phyloP scores from a whole-genome alignment of 2,797 vertebrate genomes.

The Anas capensis region DNA sequence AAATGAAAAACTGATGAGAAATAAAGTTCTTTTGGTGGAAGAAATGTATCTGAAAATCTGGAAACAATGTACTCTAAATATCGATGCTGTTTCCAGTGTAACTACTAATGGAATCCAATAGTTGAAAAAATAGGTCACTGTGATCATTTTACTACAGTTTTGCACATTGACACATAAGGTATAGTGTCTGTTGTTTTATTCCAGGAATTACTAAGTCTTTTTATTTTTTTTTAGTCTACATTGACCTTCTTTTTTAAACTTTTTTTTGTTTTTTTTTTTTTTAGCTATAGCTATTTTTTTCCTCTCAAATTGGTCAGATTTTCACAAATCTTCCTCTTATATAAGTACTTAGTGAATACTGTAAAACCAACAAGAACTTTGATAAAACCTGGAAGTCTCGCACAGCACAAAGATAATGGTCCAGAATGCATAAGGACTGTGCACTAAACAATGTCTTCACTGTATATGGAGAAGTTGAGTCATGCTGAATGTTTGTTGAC shows the following conservation, averaged over 20 bases:
- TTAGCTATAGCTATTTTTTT: not conserved
- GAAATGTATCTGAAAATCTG: not conserved
- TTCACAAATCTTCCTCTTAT: not conserved
- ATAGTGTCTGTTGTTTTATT: not conserved
- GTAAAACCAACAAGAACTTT: not conserved
- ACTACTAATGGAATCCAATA: not conserved
- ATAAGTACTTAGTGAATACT: not conserved
- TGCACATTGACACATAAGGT: not conserved
- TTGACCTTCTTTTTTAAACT: not conserved
- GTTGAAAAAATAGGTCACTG: not conserved
- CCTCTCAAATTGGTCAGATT: not conserved
- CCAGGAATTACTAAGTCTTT: not conserved
- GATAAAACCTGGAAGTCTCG: not conserved
- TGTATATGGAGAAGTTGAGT: conserved; percentile 10
- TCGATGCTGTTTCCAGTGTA: not conserved
- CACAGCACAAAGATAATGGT: not conserved
- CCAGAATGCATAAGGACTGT: not conserved
- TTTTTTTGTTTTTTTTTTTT: not conserved
- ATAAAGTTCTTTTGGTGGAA: not conserved
- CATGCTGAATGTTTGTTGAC: not conserved
- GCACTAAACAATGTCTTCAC: not conserved
- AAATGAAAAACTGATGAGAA: not conserved
- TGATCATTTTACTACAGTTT: not conserved
- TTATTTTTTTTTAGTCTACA: not conserved
- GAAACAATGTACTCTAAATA: not conserved